These are phyloP conservation scores for Hermetia illucens DNA, from an alignment of 1,140 invertebrate species.

Conservation along the genomic window DNA sequence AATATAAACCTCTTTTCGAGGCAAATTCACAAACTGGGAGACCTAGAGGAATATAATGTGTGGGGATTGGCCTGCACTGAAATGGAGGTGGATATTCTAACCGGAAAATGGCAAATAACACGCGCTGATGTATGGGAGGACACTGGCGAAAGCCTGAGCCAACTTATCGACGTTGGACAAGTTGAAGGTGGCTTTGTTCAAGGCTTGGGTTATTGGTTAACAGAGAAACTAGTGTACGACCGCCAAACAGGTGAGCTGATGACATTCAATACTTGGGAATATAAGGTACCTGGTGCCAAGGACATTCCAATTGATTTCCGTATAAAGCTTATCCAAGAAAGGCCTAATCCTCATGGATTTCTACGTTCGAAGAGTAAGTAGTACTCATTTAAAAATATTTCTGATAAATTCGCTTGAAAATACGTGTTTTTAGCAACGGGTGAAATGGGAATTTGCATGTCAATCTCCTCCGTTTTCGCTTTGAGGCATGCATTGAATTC, in stretches of 20 bases:
- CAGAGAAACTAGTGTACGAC: slow-evolving; percentile 53
- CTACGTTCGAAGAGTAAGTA: slow-evolving; percentile 60
- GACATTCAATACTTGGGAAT: slow-evolving; percentile 70
- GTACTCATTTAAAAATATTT: slow-evolving; percentile 1
- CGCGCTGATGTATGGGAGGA: slow-evolving; percentile 66
- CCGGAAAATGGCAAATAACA: slow-evolving; percentile 48
- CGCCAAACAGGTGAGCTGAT: slow-evolving; percentile 34
- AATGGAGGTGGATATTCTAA: slow-evolving; percentile 62
- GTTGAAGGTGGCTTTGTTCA: slow-evolving; percentile 66
- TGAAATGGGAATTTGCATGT: slow-evolving; percentile 57
- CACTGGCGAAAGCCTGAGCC: slow-evolving; percentile 58
- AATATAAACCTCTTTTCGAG: slow-evolving; percentile 47
- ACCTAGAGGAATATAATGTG: slow-evolving; percentile 41
- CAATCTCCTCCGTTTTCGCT: slow-evolving; percentile 45
- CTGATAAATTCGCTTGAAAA: not conserved
- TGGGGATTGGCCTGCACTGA: slow-evolving; percentile 47
- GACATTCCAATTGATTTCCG: slow-evolving; percentile 78
- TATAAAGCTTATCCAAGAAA: slow-evolving; percentile 54
- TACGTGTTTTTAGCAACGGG: slow-evolving; percentile 46
- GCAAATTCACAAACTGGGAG: slow-evolving; percentile 39
- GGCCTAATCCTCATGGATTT: slow-evolving; percentile 51
- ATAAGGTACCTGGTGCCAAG: slow-evolving; percentile 66
- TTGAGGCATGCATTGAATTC: slow-evolving; percentile 51
- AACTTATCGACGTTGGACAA: slow-evolving; percentile 72
- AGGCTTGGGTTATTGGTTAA: slow-evolving; percentile 69